Conservation (phyloP, 2,797 vertebrate species). For the Pipistrellus kuhlii region DNA sequence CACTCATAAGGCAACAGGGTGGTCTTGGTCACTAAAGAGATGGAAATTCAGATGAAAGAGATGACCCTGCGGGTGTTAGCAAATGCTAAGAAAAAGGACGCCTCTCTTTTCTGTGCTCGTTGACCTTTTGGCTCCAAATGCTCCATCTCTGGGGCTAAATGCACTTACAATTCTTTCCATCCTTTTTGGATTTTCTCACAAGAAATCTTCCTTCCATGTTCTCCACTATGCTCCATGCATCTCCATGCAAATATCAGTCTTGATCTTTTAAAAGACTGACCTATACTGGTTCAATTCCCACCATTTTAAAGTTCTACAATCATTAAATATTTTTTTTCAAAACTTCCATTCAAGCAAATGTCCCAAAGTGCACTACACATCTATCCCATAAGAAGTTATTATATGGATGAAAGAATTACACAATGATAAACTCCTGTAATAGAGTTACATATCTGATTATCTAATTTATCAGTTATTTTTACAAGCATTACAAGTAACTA, state of each 20-base stretch:
- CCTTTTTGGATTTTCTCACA: neutral
- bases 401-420: neutral
- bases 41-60: constrained; percentile 25
- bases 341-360: neutral
- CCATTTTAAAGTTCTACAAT: neutral
- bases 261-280: constrained; percentile 2
- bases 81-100: neutral
- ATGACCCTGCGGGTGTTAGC: neutral
- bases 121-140: constrained; percentile 16
- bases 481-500: neutral
- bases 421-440: neutral
- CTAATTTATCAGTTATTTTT: neutral
- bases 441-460: neutral
- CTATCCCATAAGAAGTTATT: neutral
- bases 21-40: constrained; percentile 10
- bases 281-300: neutral
- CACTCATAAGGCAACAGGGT: constrained; percentile 46
- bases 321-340: neutral
- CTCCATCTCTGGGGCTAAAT: constrained; percentile 17
- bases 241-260: neutral
- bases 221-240: neutral
- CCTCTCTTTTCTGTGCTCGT: neutral
- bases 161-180: neutral
- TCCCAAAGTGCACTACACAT: neutral
- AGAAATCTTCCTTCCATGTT: neutral